These are phyloP conservation scores for Apogon talboti DNA, from an alignment of 2,797 vertebrate genomes.

Conservation along the genomic window DNA sequence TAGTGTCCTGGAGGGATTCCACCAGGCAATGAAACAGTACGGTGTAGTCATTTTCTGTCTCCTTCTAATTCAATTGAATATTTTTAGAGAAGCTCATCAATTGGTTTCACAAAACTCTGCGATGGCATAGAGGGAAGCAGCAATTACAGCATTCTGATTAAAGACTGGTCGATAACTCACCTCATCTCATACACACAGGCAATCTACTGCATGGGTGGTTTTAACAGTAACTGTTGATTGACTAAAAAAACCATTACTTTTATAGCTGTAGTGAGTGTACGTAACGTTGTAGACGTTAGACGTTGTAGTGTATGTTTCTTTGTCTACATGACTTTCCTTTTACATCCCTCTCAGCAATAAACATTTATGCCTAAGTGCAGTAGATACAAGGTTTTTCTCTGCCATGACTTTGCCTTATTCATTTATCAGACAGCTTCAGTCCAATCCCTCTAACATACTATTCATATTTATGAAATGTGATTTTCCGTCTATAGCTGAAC, in stretches of 20 bases:
- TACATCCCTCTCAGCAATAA: background rate
- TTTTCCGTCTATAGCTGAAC: constrained; percentile 32
- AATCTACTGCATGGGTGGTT: constrained; percentile 22
- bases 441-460: background rate
- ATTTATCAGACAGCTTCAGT: constrained; percentile 5
- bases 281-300: constrained; percentile 7
- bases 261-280: background rate
- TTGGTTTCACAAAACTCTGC: background rate
- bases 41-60: background rate
- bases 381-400: background rate
- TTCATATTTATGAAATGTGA: background rate
- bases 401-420: background rate
- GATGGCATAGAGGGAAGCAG: background rate
- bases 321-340: background rate
- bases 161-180: background rate
- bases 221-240: constrained; percentile 5
- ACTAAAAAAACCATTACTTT: constrained; percentile 14
- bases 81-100: background rate
- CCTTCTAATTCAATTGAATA: constrained; percentile 14
- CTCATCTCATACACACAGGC: background rate
- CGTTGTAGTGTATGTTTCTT: background rate
- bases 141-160: constrained; percentile 4
- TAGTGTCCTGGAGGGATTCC: background rate
- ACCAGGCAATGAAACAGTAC: background rate
- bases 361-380: background rate